These are phyloP conservation scores for Caradrina kadenii DNA, from an alignment of 2,888 invertebrate genomes.

Conservation along the genomic window DNA sequence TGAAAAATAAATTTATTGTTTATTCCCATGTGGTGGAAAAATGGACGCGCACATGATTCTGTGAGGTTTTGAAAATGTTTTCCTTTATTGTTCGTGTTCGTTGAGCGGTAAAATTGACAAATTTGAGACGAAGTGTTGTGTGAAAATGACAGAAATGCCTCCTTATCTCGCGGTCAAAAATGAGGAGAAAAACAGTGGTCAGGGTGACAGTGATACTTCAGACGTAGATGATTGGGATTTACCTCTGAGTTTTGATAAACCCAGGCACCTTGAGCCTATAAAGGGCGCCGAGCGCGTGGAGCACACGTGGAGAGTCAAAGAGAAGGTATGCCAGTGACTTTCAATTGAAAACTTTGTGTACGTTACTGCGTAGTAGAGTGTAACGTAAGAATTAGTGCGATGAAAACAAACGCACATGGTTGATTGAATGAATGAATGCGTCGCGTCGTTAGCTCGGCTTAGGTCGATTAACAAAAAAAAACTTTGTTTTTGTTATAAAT, in stretches of 20 bases:
- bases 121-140: constrained; percentile 76
- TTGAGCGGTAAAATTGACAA: constrained; percentile 73
- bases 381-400: constrained; percentile 45
- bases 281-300: constrained; percentile 92
- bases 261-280: constrained; percentile 89
- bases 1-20: constrained; percentile 77
- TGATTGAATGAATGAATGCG: constrained; percentile 49
- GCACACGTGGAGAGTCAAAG: constrained; percentile 98
- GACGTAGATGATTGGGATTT: constrained; percentile 92
- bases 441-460: constrained; percentile 46
- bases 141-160: constrained; percentile 90
- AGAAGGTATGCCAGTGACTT: constrained; percentile 91
- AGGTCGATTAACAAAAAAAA: constrained; percentile 39
- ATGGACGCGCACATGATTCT: constrained; percentile 88
- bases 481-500: constrained; percentile 43
- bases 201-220: constrained; percentile 83
- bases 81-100: constrained; percentile 71
- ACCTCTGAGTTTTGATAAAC: constrained; percentile 93
- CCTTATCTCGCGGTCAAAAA: constrained; percentile 87
- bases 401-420: constrained; percentile 87
- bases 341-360: constrained; percentile 53
- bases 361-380: constrained; percentile 75
- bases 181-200: constrained; percentile 84
- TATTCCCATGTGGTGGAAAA: constrained; percentile 89
- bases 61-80: constrained; percentile 85